Base-by-base conservation (phyloP, 2,113 vertebrate species). In the Percina caprodes region DNA sequence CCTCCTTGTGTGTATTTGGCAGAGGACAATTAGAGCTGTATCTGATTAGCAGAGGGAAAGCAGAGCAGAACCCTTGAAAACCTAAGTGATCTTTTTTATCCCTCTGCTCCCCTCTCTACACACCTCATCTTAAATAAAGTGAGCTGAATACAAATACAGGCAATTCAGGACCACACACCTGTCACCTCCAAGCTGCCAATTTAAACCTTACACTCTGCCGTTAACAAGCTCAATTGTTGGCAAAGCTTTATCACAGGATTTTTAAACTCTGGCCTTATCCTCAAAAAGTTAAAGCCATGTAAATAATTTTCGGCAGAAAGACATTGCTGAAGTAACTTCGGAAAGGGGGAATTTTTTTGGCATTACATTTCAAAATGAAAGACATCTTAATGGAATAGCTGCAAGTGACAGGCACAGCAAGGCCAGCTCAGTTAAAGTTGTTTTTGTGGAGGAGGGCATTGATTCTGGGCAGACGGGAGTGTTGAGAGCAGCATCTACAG, bases 101-200 rank as follows among this genome's bases (percentile, higher is more conserved):
- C 87, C 26, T 45, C 83, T 77, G 35, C 58, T 68, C 52, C 51
- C 63, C 9, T 67, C 60, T 61, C 61, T 63, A 65, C 74, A 82
- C 56, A 79, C 82, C 80, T 86, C 77, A 76, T 84, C 74, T 91
- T 89, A 87, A 88, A 83, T 90, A 88, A 88, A 86, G 85, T 84
- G 85, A 89, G 86, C 76, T 84, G 89, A 94, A 94, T 92, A 94
- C 90, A 94, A 93, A 94, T 84, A 76, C 82, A 63, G 48, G 68
- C 80, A 78, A 90, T 19, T 60, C 69, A 80, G 77, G 84, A 87
- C 84, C 85, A 87, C 86, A 87, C 92, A 94, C 92, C 93, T 93
- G 94, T 89, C 89, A 89, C 88, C 81, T 88, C 79, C 68, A 61
- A 83, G 86, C 84, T 77, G 88, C 91, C 92, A 93, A 91, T 88